Percentiles rank a stretch among this genome's conserved stretches.
Evolutionary conservation across 37 sponge, comb jelly and placozoan species (phyloP).

Genomic region (Tethya wilhelma): DNA sequence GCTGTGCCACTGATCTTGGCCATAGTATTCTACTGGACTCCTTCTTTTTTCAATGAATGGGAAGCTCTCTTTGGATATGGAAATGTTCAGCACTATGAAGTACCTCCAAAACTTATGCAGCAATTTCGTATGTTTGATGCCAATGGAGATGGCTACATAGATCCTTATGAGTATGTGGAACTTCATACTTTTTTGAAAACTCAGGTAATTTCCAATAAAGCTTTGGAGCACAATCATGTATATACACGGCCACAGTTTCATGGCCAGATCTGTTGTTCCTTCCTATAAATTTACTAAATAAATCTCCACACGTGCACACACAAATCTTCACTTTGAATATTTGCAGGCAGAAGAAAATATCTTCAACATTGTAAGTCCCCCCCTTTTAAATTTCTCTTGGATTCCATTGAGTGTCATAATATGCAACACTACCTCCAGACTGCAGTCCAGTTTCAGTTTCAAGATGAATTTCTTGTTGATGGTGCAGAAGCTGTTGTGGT

Average conservation of each 20-base stretch:
- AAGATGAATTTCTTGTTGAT: slow-evolving; percentile 32
- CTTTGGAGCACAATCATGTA: too few relatives aligned
- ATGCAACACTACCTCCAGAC: too few relatives aligned
- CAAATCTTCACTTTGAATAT: too few relatives aligned
- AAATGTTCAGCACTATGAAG: slow-evolving; percentile 3
- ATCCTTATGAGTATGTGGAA: slow-evolving; percentile 88
- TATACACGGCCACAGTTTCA: not conserved
- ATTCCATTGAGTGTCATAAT: too few relatives aligned
- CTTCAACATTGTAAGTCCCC: too few relatives aligned
- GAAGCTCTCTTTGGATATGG: slow-evolving; percentile 49
- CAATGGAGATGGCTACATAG: slow-evolving; percentile 59
- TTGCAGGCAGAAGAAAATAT: too few relatives aligned
- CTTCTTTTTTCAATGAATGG: slow-evolving; percentile 18
- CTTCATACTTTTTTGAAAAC: too few relatives aligned
- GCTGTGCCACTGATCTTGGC: slow-evolving; percentile 44
- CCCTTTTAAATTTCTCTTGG: too few relatives aligned
- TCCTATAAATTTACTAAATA: not conserved
- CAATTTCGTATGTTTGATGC: slow-evolving; percentile 65
- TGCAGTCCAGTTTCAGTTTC: slow-evolving; percentile 20
- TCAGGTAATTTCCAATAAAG: too few relatives aligned
- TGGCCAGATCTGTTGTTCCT: not conserved
- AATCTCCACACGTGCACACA: too few relatives aligned
- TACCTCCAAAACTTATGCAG: slow-evolving; percentile 50
- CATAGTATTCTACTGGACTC: slow-evolving; percentile 9
- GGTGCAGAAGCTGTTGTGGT: slow-evolving; percentile 53